Conservation (phyloP, 2,797 vertebrate genomes). For the Cossypha heuglini region DNA sequence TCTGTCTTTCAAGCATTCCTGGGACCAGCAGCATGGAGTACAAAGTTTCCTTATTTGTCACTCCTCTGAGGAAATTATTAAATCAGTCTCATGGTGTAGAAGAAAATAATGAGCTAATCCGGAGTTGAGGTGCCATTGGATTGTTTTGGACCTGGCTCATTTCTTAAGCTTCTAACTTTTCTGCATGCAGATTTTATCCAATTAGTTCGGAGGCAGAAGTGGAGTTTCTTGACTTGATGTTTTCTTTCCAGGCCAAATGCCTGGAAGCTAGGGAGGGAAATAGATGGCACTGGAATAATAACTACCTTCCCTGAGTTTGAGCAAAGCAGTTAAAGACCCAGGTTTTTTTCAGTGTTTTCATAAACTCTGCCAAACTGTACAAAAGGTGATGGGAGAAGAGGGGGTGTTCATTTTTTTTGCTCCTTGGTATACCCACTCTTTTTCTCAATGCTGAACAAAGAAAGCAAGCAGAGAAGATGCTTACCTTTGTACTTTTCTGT, state of each 20-base stretch:
- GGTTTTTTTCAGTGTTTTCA: slow-evolving; percentile 10
- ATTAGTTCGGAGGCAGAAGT: neutral
- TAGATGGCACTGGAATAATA: slow-evolving; percentile 52
- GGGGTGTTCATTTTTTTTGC: neutral
- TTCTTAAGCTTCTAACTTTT: slow-evolving; percentile 30
- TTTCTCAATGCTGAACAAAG: neutral
- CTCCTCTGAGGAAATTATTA: slow-evolving; percentile 10
- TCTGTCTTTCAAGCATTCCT: neutral
- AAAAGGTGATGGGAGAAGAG: neutral
- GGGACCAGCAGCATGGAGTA: neutral
- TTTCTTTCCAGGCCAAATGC: slow-evolving; percentile 58
- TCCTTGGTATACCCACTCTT: neutral
- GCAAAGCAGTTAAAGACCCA: slow-evolving; percentile 9
- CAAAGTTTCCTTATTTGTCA: neutral
- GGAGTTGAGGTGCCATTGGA: neutral
- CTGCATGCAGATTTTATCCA: slow-evolving; percentile 51
- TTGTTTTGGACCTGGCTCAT: neutral
- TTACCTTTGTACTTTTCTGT: neutral
- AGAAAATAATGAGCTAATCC: slow-evolving; percentile 53
- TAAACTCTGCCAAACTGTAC: slow-evolving; percentile 5
- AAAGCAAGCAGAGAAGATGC: neutral
- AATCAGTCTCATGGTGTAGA: slow-evolving; percentile 20
- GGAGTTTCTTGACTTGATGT: slow-evolving; percentile 36
- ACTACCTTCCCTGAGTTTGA: slow-evolving; percentile 13
- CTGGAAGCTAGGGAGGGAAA: slow-evolving; percentile 54